These are phyloP conservation scores for Shinisaurus crocodilurus DNA, from an alignment of 2,113 vertebrate species.

Conservation along the genomic window DNA sequence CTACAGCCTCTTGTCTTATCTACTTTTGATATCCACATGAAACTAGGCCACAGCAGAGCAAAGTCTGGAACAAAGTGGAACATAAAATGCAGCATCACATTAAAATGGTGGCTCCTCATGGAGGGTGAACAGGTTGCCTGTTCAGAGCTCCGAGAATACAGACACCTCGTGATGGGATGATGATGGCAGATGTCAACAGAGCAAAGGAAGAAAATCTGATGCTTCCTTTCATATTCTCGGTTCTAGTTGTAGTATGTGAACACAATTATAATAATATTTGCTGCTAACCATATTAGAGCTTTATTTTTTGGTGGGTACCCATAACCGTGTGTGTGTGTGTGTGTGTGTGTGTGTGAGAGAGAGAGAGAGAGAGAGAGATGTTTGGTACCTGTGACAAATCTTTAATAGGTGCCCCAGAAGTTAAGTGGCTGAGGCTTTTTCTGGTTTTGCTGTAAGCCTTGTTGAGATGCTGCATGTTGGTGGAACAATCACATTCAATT, in stretches of 20 bases:
- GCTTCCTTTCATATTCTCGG: not conserved
- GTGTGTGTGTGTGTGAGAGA: not conserved
- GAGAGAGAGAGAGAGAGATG: too few species aligned
- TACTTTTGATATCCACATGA: not conserved
- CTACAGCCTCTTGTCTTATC: not conserved
- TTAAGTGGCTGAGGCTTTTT: not conserved
- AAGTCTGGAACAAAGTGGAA: not conserved
- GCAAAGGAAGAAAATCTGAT: not conserved
- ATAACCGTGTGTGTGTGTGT: not conserved
- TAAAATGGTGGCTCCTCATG: not conserved
- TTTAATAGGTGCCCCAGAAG: not conserved
- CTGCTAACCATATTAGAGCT: not conserved
- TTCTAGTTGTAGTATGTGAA: not conserved
- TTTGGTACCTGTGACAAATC: not conserved
- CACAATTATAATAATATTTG: not conserved
- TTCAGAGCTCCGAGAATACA: not conserved
- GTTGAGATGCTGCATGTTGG: not conserved
- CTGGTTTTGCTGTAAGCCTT: not conserved
- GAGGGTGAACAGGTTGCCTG: not conserved
- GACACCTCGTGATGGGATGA: not conserved
- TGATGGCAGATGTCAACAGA: not conserved
- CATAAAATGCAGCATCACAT: not conserved
- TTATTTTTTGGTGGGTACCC: not conserved
- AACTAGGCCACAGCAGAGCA: not conserved
- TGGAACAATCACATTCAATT: conserved; percentile 30